These are phyloP conservation scores for Cancer borealis DNA, from an alignment of 2,888 invertebrate genomes.

Conservation along the genomic window DNA sequence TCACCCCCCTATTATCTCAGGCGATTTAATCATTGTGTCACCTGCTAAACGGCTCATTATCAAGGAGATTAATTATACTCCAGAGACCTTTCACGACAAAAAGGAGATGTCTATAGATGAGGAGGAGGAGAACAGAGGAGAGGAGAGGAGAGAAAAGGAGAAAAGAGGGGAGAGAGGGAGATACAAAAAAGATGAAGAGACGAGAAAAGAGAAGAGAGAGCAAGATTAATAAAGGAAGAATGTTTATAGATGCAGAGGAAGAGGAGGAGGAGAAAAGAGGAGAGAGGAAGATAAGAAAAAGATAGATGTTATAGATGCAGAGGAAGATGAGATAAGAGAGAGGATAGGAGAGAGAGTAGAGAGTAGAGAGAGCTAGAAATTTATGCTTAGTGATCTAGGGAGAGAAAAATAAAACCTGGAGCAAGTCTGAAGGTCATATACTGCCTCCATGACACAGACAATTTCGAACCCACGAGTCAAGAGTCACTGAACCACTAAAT, in stretches of 20 bases:
- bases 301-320: no score
- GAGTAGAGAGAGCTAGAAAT: no score
- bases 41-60: conserved; percentile 22
- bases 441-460: background rate
- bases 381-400: no score
- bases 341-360: background rate
- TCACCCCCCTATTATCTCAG: background rate
- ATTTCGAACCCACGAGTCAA: background rate
- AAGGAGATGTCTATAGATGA: background rate
- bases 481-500: background rate
- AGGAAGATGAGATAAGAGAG: no score
- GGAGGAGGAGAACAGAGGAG: background rate
- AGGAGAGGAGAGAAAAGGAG: background rate
- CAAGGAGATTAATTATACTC: background rate
- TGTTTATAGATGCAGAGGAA: no score
- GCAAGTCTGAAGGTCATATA: no score
- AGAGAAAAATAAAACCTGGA: background rate
- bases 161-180: background rate
- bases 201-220: background rate
- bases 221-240: background rate
- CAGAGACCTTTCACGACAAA: background rate
- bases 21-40: conserved; percentile 21
- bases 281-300: no score
- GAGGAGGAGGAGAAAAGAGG: no score
- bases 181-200: background rate